A percentile compares a stretch with the other conserved stretches of the same genome.
Evolutionary conservation across 2,113 vertebrate genomes (phyloP).

Genomic region (Neopipo cinnamomea): DNA sequence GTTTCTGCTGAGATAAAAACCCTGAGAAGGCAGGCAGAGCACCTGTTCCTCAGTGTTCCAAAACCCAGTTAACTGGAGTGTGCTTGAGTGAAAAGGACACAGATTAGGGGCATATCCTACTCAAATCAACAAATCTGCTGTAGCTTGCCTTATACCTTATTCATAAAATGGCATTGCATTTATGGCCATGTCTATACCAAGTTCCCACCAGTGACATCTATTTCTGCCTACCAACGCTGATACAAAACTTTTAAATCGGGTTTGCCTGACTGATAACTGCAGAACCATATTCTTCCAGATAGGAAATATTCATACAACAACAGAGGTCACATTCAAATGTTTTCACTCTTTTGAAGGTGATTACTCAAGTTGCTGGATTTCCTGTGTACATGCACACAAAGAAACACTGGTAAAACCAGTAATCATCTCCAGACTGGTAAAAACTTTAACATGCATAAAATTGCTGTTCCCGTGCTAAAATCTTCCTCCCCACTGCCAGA

Average conservation of each 20-base stretch:
- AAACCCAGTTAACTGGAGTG: background rate
- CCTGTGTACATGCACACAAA: background rate
- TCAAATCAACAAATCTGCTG: background rate
- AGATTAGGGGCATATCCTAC: background rate
- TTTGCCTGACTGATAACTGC: background rate
- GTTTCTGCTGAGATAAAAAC: background rate
- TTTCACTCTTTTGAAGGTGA: background rate
- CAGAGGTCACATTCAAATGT: background rate
- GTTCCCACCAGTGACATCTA: background rate
- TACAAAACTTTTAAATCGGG: background rate
- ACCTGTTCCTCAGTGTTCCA: background rate
- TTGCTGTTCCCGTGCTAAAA: background rate
- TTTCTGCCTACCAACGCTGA: background rate
- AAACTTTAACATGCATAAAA: background rate
- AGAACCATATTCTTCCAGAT: background rate
- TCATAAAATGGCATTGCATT: background rate
- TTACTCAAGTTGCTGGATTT: background rate
- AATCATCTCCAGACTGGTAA: background rate
- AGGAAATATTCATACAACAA: background rate
- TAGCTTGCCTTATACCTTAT: background rate
- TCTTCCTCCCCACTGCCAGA: background rate
- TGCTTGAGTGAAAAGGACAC: background rate
- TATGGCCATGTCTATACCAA: background rate
- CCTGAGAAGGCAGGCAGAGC: background rate
- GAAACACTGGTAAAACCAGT: background rate